Base-by-base conservation (phyloP, 2,113 vertebrate genomes). In the Oryzias celebensis region DNA sequence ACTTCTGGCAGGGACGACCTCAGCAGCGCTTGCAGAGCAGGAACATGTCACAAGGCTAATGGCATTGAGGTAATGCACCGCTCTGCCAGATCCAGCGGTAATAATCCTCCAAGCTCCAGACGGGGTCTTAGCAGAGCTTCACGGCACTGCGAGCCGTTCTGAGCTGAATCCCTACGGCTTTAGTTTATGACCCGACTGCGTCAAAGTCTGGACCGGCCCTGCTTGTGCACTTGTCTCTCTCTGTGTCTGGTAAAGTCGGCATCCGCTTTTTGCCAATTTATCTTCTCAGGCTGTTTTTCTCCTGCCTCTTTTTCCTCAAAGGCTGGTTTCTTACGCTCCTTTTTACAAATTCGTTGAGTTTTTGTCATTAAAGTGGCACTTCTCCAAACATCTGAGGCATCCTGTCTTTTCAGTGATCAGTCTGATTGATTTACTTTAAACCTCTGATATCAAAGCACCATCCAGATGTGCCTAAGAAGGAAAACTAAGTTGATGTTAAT, bases 141-240 rank as follows among this genome's bases (percentile, higher is more conserved):
- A 50, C 80, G 44, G 72, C 58, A 4, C 55, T 46, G 55, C 67
- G n/a, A 72, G 77, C 36, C 36, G 84, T 82, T 71, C 75, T 77
- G 74, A 68, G 71, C 58, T 62, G 60, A 78, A 80, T 81, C 81
- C 74, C 84, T 68, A 31, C n/a, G 62, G 77, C 84, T 85, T 86
- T 73, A 76, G 58, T 86, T 87, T 83, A 87, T 75, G 77, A 78
- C 52, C 74, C 36, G 73, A 60, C 81, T 82, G 83, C 54, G 71
- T 84, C 82, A 79, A 83, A 66, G 80, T 76, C 77, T 72, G 79
- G 58, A 66, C 52, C 83, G 75, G 77, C 77, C 83, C 68, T 57
- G 64, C 69, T 59, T 24, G 71, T 82, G 82, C 81, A 86, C 82
- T 84, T 85, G 77, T 85, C 77, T 82, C 76, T 85, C 77, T 82